Evolutionary conservation across 1,140 invertebrate genomes (phyloP).

Genomic region (Drosophila jambulina): DNA sequence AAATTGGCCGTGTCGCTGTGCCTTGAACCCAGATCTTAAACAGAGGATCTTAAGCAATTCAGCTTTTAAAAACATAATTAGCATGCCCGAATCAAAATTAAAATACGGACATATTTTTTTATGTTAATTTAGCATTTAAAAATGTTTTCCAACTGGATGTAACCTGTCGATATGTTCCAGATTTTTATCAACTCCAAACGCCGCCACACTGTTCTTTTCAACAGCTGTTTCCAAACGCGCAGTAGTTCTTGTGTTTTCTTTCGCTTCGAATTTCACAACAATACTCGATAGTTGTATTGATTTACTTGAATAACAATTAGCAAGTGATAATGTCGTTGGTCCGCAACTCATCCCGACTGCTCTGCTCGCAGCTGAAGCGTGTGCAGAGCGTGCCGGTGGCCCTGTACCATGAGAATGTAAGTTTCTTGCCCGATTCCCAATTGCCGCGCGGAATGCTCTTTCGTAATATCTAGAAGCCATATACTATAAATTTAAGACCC

Average conservation of each 20-base stretch:
- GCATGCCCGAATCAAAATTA: background rate
- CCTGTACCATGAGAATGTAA: slow-evolving; percentile 84
- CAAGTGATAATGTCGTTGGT: slow-evolving; percentile 60
- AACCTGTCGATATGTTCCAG: background rate
- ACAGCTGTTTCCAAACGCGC: slow-evolving; percentile 32
- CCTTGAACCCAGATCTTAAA: background rate
- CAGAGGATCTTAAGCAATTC: accelerated
- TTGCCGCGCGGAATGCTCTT: slow-evolving; percentile 45
- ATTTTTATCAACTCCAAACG: too few species aligned
- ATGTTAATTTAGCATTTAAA: background rate
- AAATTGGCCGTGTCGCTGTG: background rate
- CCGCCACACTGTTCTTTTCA: slow-evolving; percentile 4
- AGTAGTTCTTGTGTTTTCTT: slow-evolving; percentile 38
- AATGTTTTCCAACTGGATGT: background rate
- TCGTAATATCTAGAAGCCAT: slow-evolving; percentile 65
- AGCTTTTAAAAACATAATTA: background rate
- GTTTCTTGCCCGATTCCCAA: slow-evolving; percentile 24
- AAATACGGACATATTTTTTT: background rate
- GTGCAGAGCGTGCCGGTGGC: slow-evolving; percentile 78
- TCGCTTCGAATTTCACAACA: slow-evolving; percentile 68
- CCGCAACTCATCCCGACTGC: slow-evolving; percentile 54
- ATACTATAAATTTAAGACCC: slow-evolving; percentile 31
- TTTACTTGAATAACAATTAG: slow-evolving; percentile 20
- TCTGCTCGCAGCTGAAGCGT: slow-evolving; percentile 62
- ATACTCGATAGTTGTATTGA: slow-evolving; percentile 17